Base-by-base conservation (phyloP, 2,113 vertebrate species). In the Lipotes vexillifer region DNA sequence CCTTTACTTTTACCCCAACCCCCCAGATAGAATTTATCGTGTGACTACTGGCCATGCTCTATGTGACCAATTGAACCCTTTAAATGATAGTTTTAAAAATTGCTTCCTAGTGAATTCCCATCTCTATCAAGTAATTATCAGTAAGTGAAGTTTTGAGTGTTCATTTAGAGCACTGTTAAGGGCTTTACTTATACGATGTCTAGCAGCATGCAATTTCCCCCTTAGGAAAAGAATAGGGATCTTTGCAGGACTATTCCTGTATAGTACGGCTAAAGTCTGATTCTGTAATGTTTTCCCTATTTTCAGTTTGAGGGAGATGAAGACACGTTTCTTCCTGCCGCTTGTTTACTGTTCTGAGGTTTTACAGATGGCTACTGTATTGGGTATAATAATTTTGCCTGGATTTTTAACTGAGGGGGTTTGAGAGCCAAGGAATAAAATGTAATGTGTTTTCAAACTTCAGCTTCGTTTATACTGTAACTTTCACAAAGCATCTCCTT, bases 381-480 rank as follows among this genome's bases (percentile, higher is more conserved):
- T 88, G 83, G 86, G 25, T 75, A 85, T 86, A 93, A 86, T 94
- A 83, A 96, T 87, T 94, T 93, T 81, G 84, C 89, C 89, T 86
- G 94, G 84, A 84, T 95, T 96, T 97, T 93, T 91, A 93, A 96
- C 94, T 72, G 78, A 86, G 44, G 41, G 21, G 13, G 20, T 33
- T 90, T 92, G 90, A 89, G 66, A 87, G 65, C 86, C 92, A 93
- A 89, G 68, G 84, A 71, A 97, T 89, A 84, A 94, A 94, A 90
- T 96, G 89, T 75, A 92, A 92, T 49, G 63, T 91, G 94, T 97
- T 96, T 95, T 87, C 96, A 86, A 97, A 95, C 89, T 93, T 77
- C 59, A 81, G 68, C 80, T 75, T 81, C 11, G 5, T 74, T 88
- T 89, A 68, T 59, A 66, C 83, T 59, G 78, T 88, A 82, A 96